phyloP scores from a whole-genome alignment of 1,140 invertebrate species.

The Apis mellifera region DNA sequence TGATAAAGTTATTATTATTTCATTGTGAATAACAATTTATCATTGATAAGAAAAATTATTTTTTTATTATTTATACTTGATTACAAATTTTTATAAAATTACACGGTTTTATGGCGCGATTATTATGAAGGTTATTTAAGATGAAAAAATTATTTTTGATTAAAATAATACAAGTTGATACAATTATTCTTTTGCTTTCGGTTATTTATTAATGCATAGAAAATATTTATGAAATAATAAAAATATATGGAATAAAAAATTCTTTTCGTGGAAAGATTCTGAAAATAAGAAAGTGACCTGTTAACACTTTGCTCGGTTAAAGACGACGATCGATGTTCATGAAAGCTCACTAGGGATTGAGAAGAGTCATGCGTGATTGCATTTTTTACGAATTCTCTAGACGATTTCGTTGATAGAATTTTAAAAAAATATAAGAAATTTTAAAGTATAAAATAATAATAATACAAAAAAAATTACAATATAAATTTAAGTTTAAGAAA shows the following conservation, averaged over 20 bases:
- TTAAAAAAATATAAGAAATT: background rate
- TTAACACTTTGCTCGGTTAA: background rate
- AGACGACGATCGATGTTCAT: conserved; percentile 3
- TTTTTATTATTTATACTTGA: too few species aligned
- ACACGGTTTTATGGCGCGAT: too few species aligned
- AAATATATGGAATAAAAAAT: background rate
- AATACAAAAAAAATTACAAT: too few species aligned
- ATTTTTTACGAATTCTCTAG: background rate
- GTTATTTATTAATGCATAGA: background rate
- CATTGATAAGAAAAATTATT: too few species aligned
- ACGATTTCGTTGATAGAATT: background rate
- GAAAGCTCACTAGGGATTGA: background rate
- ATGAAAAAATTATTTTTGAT: too few species aligned
- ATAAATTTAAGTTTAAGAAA: too few species aligned
- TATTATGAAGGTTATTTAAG: too few species aligned
- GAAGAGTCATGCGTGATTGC: background rate
- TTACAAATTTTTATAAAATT: too few species aligned
- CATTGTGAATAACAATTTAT: too few species aligned
- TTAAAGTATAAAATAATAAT: background rate
- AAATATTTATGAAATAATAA: background rate
- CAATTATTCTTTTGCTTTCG: background rate
- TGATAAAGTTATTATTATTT: too few species aligned
- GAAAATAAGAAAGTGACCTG: background rate
- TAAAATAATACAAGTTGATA: background rate
- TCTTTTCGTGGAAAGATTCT: background rate